Base-by-base conservation (phyloP, 2,888 invertebrate species). In the Lithophane semibrunnea region DNA sequence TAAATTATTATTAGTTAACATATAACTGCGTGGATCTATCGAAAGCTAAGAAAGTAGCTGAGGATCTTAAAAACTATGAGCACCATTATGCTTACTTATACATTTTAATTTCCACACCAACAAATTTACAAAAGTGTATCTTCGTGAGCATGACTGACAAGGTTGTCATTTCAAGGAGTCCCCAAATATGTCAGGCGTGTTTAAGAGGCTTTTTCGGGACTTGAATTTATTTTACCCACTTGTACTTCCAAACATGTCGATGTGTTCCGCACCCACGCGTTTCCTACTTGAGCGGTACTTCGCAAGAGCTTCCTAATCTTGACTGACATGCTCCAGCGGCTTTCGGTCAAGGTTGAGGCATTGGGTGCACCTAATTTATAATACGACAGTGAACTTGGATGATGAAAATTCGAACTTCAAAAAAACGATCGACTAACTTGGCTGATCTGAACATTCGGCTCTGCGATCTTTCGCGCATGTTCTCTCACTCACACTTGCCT, bases 281-380 rank as follows among this genome's bases (percentile, higher is more conserved):
- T 64, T 73, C 82, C 77, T 64, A 58, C 83, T 84, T 65, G 72
- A 84, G 63, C 56, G 71, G 54, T 60, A 82, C 83, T 75, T 69
- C 52, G 58, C 66, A 72, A 86, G 58, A 82, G 86, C 74, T 73
- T 86, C 78, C 69, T 86, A 73, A 84, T 86, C 86, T 86, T 83
- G 86, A 86, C 73, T 83, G 86, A 83, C 74, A 64, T 68, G 70
- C 82, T 61, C 21, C 64, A 56, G 37, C 52, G 49, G 56, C 64
- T 68, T 49, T 61, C 52, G 78, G 71, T 71, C 83, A 86, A 83
- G 86, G 84, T 80, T 58, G 56, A 63, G 49, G 54, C 29, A 63
- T 60, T 66, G 49, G 44, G 24, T 63, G 52, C n/a, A 52, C 9
- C 16, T 52, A 77, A 61, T 80, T 67, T 60, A 47, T 47, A 70